Conservation (phyloP, 2,888 invertebrate species). For the Hydropsyche betteni region DNA sequence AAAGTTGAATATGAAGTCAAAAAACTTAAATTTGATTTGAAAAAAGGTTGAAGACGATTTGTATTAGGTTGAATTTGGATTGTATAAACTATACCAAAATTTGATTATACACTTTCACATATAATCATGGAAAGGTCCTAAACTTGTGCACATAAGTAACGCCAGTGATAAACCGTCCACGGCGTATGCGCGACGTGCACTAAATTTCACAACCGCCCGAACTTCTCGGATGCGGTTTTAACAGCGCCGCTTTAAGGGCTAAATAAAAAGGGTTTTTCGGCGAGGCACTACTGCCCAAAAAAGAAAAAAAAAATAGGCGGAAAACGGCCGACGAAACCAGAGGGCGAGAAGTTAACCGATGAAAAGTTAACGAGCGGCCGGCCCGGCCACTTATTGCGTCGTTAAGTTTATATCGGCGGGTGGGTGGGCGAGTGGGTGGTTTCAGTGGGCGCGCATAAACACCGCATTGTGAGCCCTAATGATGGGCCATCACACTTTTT, state of each 20-base stretch:
- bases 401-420: slow-evolving; percentile 40
- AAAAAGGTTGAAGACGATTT: background rate
- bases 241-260: slow-evolving; percentile 5
- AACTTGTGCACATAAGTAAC: no score
- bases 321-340: background rate
- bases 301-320: background rate
- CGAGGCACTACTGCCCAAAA: background rate
- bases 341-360: slow-evolving; percentile 30
- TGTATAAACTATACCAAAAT: no score
- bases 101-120: no score
- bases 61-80: background rate
- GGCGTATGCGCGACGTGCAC: slow-evolving; percentile 1
- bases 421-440: background rate
- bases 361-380: slow-evolving; percentile 41
- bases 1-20: no score
- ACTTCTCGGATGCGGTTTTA: slow-evolving; percentile 16
- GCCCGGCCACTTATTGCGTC: slow-evolving; percentile 44
- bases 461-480: slow-evolving; percentile 35
- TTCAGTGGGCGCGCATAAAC: slow-evolving; percentile 25
- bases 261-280: slow-evolving; percentile 19
- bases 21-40: no score
- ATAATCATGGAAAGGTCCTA: no score
- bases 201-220: slow-evolving; percentile 1
- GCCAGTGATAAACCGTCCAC: no score
- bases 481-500: slow-evolving; percentile 34